phyloP scores from a whole-genome alignment of 1,140 invertebrate species.

The Drosophila littoralis region DNA sequence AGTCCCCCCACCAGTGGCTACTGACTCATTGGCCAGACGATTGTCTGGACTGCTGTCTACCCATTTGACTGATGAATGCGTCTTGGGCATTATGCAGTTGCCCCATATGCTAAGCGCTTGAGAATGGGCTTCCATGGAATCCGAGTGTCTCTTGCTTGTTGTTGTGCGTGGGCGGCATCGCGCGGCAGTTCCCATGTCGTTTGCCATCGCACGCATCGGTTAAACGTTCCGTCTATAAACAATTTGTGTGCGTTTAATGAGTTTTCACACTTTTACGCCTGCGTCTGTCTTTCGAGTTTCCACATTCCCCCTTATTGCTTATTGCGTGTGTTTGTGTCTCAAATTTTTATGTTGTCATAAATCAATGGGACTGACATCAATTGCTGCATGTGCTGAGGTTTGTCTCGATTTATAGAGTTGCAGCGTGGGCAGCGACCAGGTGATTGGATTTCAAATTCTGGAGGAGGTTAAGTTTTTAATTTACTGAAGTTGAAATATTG shows the following conservation, averaged over 20 bases:
- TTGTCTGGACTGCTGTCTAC: conserved; percentile 40
- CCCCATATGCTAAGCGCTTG: conserved; percentile 1
- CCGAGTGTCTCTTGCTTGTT: neutral
- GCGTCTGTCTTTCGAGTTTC: conserved; percentile 21
- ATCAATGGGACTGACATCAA: conserved; percentile 49
- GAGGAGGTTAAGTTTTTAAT: neutral
- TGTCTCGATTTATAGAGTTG: conserved; percentile 16
- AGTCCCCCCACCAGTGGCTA: neutral
- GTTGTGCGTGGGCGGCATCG: conserved; percentile 30
- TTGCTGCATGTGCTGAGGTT: conserved; percentile 41
- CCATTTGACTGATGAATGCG: conserved; percentile 46
- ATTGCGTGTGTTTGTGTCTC: conserved; percentile 15
- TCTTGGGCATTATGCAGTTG: conserved; percentile 24
- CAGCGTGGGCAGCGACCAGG: conserved; percentile 14
- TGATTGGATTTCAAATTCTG: conserved; percentile 4
- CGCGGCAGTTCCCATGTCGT: conserved; percentile 7
- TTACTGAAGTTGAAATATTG: neutral
- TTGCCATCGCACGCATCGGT: neutral
- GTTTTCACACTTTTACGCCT: conserved; percentile 52
- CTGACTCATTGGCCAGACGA: conserved; percentile 52
- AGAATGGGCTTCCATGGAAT: conserved; percentile 8
- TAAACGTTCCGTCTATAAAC: conserved; percentile 33
- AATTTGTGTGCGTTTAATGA: conserved; percentile 53
- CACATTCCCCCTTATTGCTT: conserved; percentile 25
- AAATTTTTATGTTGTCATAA: conserved; percentile 47